phyloP scores from a whole-genome alignment of 2,888 invertebrate species.

The Miltochrista miniata region DNA sequence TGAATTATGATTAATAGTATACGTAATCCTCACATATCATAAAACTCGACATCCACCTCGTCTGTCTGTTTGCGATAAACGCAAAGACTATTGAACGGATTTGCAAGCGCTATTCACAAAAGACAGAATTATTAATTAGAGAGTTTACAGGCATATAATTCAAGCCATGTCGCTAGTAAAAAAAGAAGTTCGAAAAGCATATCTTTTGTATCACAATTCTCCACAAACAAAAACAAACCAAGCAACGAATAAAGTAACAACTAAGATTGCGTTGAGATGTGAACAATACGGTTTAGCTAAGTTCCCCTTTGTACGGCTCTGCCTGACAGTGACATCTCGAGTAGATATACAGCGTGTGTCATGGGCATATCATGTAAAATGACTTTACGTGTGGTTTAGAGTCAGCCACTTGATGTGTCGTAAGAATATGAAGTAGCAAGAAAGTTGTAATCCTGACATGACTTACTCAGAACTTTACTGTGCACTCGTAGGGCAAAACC shows the following conservation, averaged over 20 bases:
- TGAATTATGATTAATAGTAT: too few relatives aligned
- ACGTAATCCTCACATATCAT: too few relatives aligned
- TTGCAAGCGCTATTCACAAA: too few relatives aligned
- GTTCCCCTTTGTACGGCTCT: slow-evolving; percentile 36
- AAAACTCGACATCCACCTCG: too few relatives aligned
- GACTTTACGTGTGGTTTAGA: not conserved
- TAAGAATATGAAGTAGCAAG: not conserved
- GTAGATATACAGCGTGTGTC: slow-evolving; percentile 20
- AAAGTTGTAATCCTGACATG: not conserved
- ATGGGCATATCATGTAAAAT: slow-evolving; percentile 2
- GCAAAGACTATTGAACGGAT: too few relatives aligned
- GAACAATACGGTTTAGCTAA: slow-evolving; percentile 26
- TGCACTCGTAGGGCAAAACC: too few relatives aligned
- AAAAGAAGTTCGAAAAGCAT: not conserved
- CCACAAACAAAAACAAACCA: not conserved
- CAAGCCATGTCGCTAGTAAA: too few relatives aligned
- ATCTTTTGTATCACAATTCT: not conserved
- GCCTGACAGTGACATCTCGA: slow-evolving; percentile 48
- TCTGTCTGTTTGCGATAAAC: too few relatives aligned
- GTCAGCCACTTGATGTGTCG: not conserved
- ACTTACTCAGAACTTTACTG: not conserved
- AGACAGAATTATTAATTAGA: too few relatives aligned
- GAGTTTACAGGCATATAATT: too few relatives aligned
- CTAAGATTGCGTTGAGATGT: slow-evolving; percentile 24
- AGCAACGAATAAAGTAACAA: slow-evolving; percentile 10